Base-by-base conservation (phyloP, 2,797 vertebrate genomes). In the Cirrhinus molitorella region DNA sequence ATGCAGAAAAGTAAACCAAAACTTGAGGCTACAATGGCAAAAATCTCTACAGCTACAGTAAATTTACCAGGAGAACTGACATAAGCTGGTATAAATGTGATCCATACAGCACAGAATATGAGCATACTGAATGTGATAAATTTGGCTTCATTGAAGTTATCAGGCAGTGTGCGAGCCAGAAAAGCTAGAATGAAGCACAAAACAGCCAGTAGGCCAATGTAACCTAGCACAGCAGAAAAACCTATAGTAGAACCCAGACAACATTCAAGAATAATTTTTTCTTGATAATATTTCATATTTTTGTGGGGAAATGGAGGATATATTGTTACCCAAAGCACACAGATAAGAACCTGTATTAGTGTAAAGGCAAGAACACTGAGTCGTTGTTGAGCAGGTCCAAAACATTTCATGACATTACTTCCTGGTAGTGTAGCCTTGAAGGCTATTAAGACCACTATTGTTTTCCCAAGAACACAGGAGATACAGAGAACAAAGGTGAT, bases 71-170 rank as follows among this genome's bases (percentile, higher is more conserved):
- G 65, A 40, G 65, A 43, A 40, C 65, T 67, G 5, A 67, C 34
- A 40, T 67, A 67, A 40, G 34, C 2, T n/a, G 65, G 65, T 3
- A 67, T 40, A 67, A 67, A 67, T 43, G 65, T 67, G 2, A 67
- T n/a, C 65, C 65, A 67, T n/a, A 67, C 65, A 14, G 65, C 65
- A 14, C 65, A 67, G 34, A 67, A 67, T n/a, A 67, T 67, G 1
- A 67, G 11, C 65, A 67, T 67, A 67, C 65, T 67, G 5, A 67
- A 67, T 67, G 65, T 67, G 34, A 67, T 67, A 19, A 67, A 67
- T 7, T 67, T 67, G 2, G 65, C 63, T 17, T 70, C 67, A 47
- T 70, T 70, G 5, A 70, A 70, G 1, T 70, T 70, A 70, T 70
- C 67, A 25, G 67, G 67, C 40, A 70, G 67, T 0, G 10, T 70